Evolutionary conservation across 2,888 invertebrate genomes (phyloP).

Genomic region (Orchesella flavescens): DNA sequence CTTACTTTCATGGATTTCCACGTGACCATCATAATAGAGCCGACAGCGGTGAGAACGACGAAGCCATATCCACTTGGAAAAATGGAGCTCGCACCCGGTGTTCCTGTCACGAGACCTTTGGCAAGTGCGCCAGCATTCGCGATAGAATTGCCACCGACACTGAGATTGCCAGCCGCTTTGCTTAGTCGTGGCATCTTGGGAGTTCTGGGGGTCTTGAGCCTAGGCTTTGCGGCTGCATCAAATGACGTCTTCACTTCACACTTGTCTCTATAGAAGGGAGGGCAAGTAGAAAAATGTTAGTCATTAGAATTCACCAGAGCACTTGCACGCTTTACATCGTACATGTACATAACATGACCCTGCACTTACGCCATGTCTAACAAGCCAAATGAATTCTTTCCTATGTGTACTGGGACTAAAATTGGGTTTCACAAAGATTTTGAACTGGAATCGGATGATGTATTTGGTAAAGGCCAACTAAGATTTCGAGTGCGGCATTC

Average conservation of each 20-base stretch:
- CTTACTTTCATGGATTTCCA: constrained; percentile 74
- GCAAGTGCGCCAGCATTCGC: not conserved
- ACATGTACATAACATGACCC: too few relatives aligned
- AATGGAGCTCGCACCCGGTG: constrained; percentile 15
- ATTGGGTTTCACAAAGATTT: too few relatives aligned
- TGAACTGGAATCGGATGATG: too few relatives aligned
- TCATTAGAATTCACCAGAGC: too few relatives aligned
- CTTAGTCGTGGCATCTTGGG: not conserved
- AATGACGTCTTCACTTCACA: constrained; percentile 9
- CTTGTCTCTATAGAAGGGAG: constrained; percentile 15
- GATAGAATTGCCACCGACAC: too few relatives aligned
- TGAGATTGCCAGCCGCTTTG: not conserved
- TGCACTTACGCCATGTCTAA: not conserved
- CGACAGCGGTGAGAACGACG: constrained; percentile 74
- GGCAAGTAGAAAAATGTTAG: too few relatives aligned
- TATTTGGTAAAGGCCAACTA: too few relatives aligned
- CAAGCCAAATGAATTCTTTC: not conserved
- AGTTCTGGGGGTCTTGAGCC: constrained; percentile 13
- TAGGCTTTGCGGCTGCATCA: constrained; percentile 12
- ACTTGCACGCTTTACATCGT: too few relatives aligned
- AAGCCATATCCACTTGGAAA: constrained; percentile 74
- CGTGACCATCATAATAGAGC: constrained; percentile 73
- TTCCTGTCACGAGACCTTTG: not conserved
- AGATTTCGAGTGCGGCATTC: too few relatives aligned
- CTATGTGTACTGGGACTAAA: too few relatives aligned